Conservation (phyloP, 1,140 invertebrate species). For the Heliconius nattereri region DNA sequence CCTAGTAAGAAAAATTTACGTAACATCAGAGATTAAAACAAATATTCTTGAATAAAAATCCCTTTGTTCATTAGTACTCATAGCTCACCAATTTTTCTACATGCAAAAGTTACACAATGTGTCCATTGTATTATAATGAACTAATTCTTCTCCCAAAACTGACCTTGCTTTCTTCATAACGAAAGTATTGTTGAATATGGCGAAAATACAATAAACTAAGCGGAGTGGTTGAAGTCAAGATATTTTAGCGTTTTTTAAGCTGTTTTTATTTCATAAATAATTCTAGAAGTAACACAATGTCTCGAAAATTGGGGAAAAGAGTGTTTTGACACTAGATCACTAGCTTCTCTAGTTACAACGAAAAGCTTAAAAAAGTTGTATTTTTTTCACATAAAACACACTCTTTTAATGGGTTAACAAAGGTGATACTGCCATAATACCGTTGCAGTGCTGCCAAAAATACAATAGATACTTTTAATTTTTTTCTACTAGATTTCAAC, state of each 20-base stretch:
- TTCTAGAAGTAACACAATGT: too few species aligned
- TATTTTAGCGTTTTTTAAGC: not conserved
- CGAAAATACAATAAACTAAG: slow-evolving; percentile 37
- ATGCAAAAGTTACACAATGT: slow-evolving; percentile 20
- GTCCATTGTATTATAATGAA: slow-evolving; percentile 23
- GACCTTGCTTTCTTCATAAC: slow-evolving; percentile 29
- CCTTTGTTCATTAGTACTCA: not conserved
- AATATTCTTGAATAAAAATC: not conserved
- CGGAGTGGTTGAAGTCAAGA: slow-evolving; percentile 15
- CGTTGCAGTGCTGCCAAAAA: too few species aligned
- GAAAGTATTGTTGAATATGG: slow-evolving; percentile 37
- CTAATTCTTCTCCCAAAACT: slow-evolving; percentile 12
- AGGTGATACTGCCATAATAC: too few species aligned
- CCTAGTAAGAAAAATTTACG: not conserved
- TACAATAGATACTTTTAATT: too few species aligned
- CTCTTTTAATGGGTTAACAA: too few species aligned
- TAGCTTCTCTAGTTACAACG: too few species aligned
- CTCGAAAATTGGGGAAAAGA: too few species aligned
- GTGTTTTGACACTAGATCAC: too few species aligned
- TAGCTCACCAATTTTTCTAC: slow-evolving; percentile 2
- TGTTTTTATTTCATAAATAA: not conserved
- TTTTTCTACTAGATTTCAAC: too few species aligned
- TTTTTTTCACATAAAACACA: too few species aligned
- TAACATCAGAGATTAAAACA: not conserved
- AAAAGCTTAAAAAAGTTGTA: too few species aligned